Evolutionary conservation across 2,888 invertebrate genomes (phyloP).

Genomic region (Eueremaeus valkanovi): DNA sequence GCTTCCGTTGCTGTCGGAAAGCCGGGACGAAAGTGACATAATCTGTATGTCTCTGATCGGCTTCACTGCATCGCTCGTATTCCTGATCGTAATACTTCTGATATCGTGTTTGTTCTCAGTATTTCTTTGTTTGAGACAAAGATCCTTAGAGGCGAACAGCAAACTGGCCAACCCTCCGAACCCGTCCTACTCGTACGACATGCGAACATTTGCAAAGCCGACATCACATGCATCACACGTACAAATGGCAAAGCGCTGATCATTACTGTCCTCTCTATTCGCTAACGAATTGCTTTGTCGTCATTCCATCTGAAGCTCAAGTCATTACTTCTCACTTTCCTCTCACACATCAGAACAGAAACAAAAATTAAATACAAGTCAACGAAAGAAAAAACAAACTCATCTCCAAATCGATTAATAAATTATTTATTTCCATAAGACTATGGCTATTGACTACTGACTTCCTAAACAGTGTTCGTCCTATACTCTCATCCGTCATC

Average conservation of each 20-base stretch:
- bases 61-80: conserved; percentile 77
- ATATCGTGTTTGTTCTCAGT: conserved; percentile 81
- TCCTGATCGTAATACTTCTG: conserved; percentile 74
- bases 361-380: neutral
- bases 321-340: conserved; percentile 15
- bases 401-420: neutral
- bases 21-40: conserved; percentile 55
- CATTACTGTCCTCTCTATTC: neutral
- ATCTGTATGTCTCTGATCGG: conserved; percentile 95
- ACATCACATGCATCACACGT: conserved; percentile 6
- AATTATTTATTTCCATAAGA: conserved; percentile 23
- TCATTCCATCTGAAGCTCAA: conserved; percentile 28
- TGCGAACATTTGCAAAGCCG: conserved; percentile 11
- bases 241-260: conserved; percentile 32
- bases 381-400: neutral
- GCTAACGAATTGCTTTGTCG: conserved; percentile 10
- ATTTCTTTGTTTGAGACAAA: conserved; percentile 68
- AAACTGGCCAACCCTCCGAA: neutral
- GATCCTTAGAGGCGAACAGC: conserved; percentile 52
- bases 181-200: conserved; percentile 2
- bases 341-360: conserved; percentile 3
- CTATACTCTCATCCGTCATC: neutral
- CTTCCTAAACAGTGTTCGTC: neutral
- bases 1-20: conserved; percentile 35
- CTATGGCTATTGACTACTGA: neutral